A percentile compares a stretch with the other conserved stretches of the same genome.
These are phyloP conservation scores for Cirrhinus molitorella DNA, from an alignment of 2,797 vertebrate species.

Conservation along the genomic window DNA sequence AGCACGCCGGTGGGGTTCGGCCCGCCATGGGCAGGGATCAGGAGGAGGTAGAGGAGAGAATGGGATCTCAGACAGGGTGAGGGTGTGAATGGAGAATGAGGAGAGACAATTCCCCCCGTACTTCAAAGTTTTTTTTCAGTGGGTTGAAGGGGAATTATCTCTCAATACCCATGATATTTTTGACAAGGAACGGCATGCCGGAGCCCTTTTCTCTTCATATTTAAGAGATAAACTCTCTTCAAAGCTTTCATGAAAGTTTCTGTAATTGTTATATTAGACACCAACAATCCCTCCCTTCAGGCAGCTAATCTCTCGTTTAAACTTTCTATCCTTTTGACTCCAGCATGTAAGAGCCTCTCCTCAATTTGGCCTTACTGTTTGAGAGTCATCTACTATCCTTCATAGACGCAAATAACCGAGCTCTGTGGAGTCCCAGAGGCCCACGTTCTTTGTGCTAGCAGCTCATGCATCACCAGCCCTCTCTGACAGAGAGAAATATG, in stretches of 20 bases:
- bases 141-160: slow-evolving; percentile 29
- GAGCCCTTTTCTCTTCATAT: slow-evolving; percentile 36
- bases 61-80: slow-evolving; percentile 36
- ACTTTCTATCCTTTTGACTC: slow-evolving; percentile 45
- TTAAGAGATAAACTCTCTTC: slow-evolving; percentile 45
- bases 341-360: slow-evolving; percentile 25
- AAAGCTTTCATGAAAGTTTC: slow-evolving; percentile 49
- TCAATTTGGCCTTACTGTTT: slow-evolving; percentile 29
- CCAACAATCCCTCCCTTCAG: slow-evolving; percentile 42
- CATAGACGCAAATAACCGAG: slow-evolving; percentile 48
- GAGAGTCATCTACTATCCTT: slow-evolving; percentile 49
- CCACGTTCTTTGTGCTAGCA: slow-evolving; percentile 54
- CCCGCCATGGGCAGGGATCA: slow-evolving; percentile 26
- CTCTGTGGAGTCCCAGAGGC: slow-evolving; percentile 50
- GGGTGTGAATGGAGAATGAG: slow-evolving; percentile 40
- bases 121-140: slow-evolving; percentile 33
- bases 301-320: slow-evolving; percentile 47
- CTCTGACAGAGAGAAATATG: slow-evolving; percentile 60
- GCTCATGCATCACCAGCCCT: slow-evolving; percentile 58
- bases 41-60: slow-evolving; percentile 36
- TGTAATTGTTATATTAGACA: slow-evolving; percentile 49
- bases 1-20: slow-evolving; percentile 58
- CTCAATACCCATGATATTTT: slow-evolving; percentile 31
- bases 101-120: slow-evolving; percentile 30
- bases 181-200: slow-evolving; percentile 15